A percentile compares a stretch with the other conserved stretches of the same genome.
phyloP scores from a whole-genome alignment of 2,797 vertebrate genomes.

The Cynodonichthys magdalenae region DNA sequence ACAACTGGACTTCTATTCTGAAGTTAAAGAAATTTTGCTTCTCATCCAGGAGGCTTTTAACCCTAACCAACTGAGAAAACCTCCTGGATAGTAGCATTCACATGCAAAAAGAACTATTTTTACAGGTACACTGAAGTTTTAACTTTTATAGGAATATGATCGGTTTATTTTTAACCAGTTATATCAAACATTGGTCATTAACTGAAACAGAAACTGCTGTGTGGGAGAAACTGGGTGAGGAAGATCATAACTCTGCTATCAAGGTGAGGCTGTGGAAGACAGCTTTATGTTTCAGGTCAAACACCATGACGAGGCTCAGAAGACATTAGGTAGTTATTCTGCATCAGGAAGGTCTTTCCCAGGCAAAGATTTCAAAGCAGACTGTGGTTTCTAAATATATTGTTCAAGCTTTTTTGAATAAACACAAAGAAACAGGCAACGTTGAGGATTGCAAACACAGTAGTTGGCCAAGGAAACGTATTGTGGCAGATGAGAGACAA shows the following conservation, averaged over 20 bases:
- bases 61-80: too few relatives aligned
- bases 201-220: neutral
- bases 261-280: neutral
- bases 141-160: neutral
- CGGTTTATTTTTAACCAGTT: neutral
- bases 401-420: constrained; percentile 47
- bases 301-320: neutral
- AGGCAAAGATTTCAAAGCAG: neutral
- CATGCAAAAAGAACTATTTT: too few relatives aligned
- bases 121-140: neutral
- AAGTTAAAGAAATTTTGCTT: too few relatives aligned
- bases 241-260: neutral
- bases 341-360: neutral
- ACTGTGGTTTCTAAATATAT: neutral
- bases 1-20: too few relatives aligned
- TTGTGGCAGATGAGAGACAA: neutral
- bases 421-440: constrained; percentile 44
- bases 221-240: neutral
- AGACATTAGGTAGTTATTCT: neutral
- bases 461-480: neutral
- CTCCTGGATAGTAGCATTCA: too few relatives aligned
- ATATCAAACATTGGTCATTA: neutral
- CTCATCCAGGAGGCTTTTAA: too few relatives aligned
- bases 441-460: neutral
- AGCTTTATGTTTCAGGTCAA: neutral